Evolutionary conservation across 2,888 invertebrate species (phyloP).

Genomic region (Spisula solida): DNA sequence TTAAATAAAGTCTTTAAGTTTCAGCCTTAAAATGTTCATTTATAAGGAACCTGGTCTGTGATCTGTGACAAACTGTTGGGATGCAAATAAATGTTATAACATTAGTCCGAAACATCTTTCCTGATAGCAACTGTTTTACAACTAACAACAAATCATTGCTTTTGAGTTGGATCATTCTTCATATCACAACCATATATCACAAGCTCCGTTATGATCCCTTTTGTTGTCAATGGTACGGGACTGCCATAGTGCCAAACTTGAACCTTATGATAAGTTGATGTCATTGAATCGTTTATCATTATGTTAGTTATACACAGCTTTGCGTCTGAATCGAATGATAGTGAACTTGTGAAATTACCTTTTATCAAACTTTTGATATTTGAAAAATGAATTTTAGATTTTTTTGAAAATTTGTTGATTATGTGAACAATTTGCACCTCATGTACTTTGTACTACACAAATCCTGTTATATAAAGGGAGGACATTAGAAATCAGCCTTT

Average conservation of each 20-base stretch:
- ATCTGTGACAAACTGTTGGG: too few species aligned
- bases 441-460: neutral
- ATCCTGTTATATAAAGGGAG: neutral
- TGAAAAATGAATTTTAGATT: neutral
- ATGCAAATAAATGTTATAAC: too few species aligned
- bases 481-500: constrained; percentile 26
- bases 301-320: neutral
- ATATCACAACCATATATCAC: neutral
- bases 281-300: neutral
- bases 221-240: constrained; percentile 1
- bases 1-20: too few species aligned
- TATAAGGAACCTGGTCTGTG: too few species aligned
- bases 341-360: neutral
- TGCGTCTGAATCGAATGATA: neutral
- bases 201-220: constrained; percentile 1
- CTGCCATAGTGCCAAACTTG: neutral
- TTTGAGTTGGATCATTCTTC: neutral
- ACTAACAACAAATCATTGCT: neutral
- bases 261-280: neutral
- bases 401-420: neutral
- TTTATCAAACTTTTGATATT: neutral
- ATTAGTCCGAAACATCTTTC: too few species aligned
- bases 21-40: too few species aligned
- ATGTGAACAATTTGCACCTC: neutral
- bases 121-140: too few species aligned